Evolutionary conservation across 2,113 vertebrate genomes (phyloP).

Genomic region (Strigops habroptila): DNA sequence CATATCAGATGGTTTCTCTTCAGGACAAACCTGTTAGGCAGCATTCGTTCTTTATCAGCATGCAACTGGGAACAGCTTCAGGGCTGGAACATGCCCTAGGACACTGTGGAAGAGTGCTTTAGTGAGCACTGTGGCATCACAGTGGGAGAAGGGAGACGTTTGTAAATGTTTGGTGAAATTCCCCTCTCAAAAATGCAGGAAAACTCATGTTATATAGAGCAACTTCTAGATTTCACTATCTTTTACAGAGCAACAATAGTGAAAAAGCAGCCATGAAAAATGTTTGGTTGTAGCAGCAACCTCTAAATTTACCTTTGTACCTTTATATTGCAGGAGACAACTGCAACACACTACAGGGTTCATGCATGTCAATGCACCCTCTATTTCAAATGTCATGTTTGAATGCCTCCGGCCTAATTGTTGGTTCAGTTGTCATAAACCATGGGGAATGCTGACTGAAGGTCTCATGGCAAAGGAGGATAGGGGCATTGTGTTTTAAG

Average conservation of each 20-base stretch:
- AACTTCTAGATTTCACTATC: neutral
- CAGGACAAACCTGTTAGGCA: neutral
- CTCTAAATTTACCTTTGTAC: slow-evolving; percentile 21
- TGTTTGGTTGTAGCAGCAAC: neutral
- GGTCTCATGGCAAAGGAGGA: slow-evolving; percentile 32
- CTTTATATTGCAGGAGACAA: neutral
- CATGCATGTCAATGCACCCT: neutral
- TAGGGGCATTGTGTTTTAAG: neutral
- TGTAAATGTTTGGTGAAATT: neutral
- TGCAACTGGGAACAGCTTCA: neutral
- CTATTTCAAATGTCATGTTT: slow-evolving; percentile 49
- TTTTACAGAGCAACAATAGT: neutral
- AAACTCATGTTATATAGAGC: neutral
- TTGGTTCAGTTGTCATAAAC: slow-evolving; percentile 46
- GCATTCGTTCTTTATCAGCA: neutral
- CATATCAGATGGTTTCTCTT: neutral
- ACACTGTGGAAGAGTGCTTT: neutral
- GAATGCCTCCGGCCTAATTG: slow-evolving; percentile 36
- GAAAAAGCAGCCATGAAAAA: neutral
- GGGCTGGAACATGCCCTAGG: neutral
- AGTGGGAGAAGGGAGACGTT: neutral
- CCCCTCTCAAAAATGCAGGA: neutral
- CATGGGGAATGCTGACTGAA: slow-evolving; percentile 31
- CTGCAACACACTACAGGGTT: neutral
- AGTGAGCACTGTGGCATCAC: neutral